These are phyloP conservation scores for Apostichopus californicus DNA, from an alignment of 35 echinoderm and acorn worm genomes.

Conservation along the genomic window DNA sequence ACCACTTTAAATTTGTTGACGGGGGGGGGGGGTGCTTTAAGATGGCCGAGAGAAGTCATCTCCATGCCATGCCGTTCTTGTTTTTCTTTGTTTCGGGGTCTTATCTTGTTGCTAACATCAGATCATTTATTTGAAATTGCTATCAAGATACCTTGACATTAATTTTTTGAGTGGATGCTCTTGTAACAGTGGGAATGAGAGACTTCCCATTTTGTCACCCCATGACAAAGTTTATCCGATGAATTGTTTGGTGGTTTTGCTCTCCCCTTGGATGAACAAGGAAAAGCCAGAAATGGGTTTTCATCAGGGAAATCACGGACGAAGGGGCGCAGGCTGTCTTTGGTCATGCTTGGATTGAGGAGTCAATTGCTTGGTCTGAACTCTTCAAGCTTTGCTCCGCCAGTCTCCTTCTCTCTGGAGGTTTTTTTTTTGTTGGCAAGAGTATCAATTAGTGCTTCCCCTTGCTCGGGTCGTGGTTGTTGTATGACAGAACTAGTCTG, in stretches of 20 bases:
- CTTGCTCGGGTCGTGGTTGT: neutral
- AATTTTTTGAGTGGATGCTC: neutral
- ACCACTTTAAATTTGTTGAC: no score
- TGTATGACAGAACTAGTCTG: neutral
- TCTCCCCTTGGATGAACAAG: conserved; percentile 14
- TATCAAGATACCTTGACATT: conserved; percentile 29
- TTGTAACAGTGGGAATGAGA: neutral
- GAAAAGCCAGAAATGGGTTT: conserved; percentile 46
- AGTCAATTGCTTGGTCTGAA: conserved; percentile 51
- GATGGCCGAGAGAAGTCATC: no score
- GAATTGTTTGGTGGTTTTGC: conserved; percentile 15
- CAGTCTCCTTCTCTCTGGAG: conserved; percentile 18
- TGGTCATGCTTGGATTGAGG: conserved; percentile 39
- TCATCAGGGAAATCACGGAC: conserved; percentile 47
- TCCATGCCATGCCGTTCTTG: no score
- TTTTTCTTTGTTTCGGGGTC: no score
- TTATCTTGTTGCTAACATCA: no score
- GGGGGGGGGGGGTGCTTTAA: no score
- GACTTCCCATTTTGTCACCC: conserved; percentile 25
- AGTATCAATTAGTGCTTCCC: conserved; percentile 47
- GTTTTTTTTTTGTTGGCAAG: neutral
- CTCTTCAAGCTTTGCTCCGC: conserved; percentile 31
- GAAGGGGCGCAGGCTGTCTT: conserved; percentile 45
- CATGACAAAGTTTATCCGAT: conserved; percentile 3
- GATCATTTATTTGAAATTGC: neutral